Conservation (phyloP, 2,888 invertebrate genomes). For the Coelopa pilipes region DNA sequence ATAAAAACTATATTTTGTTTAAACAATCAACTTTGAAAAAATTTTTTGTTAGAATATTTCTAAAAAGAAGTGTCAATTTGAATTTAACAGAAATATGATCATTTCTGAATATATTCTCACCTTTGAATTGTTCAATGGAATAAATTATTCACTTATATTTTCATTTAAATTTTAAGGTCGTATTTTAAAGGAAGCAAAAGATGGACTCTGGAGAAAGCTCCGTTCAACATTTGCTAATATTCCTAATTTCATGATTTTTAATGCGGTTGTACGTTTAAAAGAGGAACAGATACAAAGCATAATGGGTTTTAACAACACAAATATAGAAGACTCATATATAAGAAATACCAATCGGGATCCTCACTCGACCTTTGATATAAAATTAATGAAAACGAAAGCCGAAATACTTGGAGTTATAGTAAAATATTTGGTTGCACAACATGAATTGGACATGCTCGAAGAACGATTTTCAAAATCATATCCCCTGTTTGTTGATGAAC, state of each 20-base stretch:
- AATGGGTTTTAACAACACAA: slow-evolving; percentile 53
- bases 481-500: slow-evolving; percentile 54
- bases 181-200: slow-evolving; percentile 53
- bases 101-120: no score
- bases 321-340: slow-evolving; percentile 14
- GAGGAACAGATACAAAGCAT: slow-evolving; percentile 62
- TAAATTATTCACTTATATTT: slow-evolving; percentile 20
- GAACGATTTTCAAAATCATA: slow-evolving; percentile 55
- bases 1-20: no score
- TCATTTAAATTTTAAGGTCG: slow-evolving; percentile 43
- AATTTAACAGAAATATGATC: no score
- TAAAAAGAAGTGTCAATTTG: no score
- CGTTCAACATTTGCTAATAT: slow-evolving; percentile 57
- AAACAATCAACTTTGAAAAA: no score
- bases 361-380: slow-evolving; percentile 54
- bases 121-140: neutral
- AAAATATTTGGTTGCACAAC: slow-evolving; percentile 52
- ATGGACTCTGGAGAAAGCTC: slow-evolving; percentile 58
- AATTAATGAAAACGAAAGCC: slow-evolving; percentile 58
- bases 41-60: no score
- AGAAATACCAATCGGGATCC: slow-evolving; percentile 42
- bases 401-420: slow-evolving; percentile 57
- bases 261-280: slow-evolving; percentile 57
- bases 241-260: slow-evolving; percentile 60
- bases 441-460: slow-evolving; percentile 53